Evolutionary conservation across 2,113 vertebrate genomes (phyloP).

Genomic region (Malurus cyaneus): DNA sequence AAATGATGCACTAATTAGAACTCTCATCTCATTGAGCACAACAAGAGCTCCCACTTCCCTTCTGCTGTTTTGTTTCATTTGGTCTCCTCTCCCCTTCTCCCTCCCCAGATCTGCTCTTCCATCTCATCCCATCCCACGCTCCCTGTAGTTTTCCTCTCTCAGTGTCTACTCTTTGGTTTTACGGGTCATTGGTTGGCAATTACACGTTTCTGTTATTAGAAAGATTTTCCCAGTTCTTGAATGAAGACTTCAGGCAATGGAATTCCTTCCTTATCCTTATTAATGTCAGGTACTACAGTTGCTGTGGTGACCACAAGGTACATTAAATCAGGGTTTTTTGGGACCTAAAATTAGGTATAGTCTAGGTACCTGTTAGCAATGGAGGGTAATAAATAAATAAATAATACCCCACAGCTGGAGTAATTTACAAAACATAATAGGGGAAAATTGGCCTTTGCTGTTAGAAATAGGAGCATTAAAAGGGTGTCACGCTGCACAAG

Average conservation of each 20-base stretch:
- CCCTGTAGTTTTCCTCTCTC: not conserved
- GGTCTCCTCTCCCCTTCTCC: not conserved
- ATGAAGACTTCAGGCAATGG: constrained; percentile 1
- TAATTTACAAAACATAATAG: constrained; percentile 20
- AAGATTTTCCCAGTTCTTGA: not conserved
- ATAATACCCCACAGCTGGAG: not conserved
- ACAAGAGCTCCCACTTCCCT: not conserved
- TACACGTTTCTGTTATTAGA: not conserved
- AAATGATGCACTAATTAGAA: not conserved
- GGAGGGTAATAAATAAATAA: not conserved
- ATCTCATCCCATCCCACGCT: not conserved
- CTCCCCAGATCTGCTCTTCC: not conserved
- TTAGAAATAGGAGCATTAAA: constrained; percentile 51
- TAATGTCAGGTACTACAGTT: constrained; percentile 3
- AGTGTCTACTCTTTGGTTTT: not conserved
- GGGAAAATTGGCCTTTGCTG: constrained; percentile 9
- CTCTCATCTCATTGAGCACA: not conserved
- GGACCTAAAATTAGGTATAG: not conserved
- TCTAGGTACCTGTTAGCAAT: not conserved
- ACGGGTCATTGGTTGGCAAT: not conserved
- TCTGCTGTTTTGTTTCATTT: not conserved
- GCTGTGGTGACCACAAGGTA: not conserved
- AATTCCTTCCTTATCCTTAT: constrained; percentile 19
- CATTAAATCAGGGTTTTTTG: not conserved
- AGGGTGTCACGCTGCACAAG: constrained; percentile 62